phyloP scores from a whole-genome alignment of 2,113 vertebrate species.

The Microcebus griseorufus region DNA sequence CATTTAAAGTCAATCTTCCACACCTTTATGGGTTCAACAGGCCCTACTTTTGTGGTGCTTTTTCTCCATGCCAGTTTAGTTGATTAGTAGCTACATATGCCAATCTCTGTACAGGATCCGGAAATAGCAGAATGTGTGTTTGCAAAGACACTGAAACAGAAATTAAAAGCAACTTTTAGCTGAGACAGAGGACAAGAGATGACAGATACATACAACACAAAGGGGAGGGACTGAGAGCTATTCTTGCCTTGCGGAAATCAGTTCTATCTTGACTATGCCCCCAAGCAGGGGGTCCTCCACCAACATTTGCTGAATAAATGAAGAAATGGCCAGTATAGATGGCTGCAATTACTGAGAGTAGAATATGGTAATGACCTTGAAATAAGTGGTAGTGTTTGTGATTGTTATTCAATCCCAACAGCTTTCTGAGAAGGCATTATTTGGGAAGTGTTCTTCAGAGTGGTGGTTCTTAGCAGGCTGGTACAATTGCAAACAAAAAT shows the following conservation, averaged over 20 bases:
- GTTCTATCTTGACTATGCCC: background rate
- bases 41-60: background rate
- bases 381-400: background rate
- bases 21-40: background rate
- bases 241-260: background rate
- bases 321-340: background rate
- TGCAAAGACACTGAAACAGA: background rate
- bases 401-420: background rate
- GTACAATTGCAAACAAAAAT: background rate
- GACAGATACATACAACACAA: background rate
- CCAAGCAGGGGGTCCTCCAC: background rate
- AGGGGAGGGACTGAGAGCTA: background rate
- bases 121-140: background rate
- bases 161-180: background rate
- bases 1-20: accelerated
- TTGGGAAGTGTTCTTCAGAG: background rate
- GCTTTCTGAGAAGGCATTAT: background rate
- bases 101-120: background rate
- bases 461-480: background rate
- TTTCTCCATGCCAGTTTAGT: background rate
- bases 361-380: background rate
- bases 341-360: background rate
- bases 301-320: background rate
- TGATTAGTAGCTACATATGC: background rate
- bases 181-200: background rate